Conservation (phyloP, 2,888 invertebrate genomes). For the Galerucella nymphaeae region DNA sequence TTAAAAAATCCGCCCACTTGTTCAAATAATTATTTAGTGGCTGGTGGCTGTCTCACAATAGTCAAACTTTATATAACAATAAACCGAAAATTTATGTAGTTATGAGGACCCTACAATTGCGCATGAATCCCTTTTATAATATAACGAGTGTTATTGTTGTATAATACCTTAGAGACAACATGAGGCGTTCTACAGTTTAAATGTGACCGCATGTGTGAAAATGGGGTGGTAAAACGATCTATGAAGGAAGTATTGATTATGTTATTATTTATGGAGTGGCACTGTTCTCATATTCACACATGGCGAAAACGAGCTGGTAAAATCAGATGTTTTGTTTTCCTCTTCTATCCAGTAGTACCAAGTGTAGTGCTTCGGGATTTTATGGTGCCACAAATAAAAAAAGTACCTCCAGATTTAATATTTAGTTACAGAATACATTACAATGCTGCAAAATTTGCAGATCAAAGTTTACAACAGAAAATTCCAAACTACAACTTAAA, state of each 20-base stretch:
- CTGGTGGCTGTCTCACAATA: neutral
- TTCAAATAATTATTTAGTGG: slow-evolving; percentile 1
- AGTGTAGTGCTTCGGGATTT: too few species aligned
- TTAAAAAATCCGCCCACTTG: neutral
- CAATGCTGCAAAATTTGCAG: too few species aligned
- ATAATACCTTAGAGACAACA: slow-evolving; percentile 27
- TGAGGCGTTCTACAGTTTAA: slow-evolving; percentile 21
- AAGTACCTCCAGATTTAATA: too few species aligned
- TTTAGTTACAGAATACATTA: too few species aligned
- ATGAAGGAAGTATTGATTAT: slow-evolving; percentile 36
- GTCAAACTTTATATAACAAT: neutral
- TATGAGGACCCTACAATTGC: neutral
- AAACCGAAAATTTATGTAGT: slow-evolving; percentile 7
- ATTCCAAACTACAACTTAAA: too few species aligned
- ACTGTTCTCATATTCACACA: slow-evolving; percentile 26
- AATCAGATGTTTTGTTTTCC: too few species aligned
- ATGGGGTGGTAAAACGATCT: slow-evolving; percentile 35
- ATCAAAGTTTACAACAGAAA: too few species aligned
- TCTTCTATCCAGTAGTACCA: too few species aligned
- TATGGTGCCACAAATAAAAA: too few species aligned
- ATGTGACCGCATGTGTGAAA: slow-evolving; percentile 30
- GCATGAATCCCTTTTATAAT: slow-evolving; percentile 10
- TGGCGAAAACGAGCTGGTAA: slow-evolving; percentile 2
- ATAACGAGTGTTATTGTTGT: slow-evolving; percentile 26
- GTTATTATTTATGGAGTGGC: slow-evolving; percentile 34